phyloP scores from a whole-genome alignment of 2,888 invertebrate species.

The Leptogaster cylindrica region DNA sequence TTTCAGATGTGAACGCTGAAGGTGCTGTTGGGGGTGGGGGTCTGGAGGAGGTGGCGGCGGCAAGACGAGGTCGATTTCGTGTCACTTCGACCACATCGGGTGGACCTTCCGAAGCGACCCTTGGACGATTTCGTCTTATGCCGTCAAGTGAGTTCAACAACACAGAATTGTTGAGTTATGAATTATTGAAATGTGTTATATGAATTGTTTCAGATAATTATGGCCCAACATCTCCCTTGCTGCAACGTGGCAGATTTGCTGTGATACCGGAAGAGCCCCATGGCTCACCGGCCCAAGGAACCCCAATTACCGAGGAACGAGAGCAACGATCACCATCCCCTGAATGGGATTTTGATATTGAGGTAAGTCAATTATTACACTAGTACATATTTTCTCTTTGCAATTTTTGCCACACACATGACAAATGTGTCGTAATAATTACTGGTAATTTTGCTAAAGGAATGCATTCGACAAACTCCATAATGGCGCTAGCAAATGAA shows the following conservation, averaged over 20 bases:
- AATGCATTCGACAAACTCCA: too few relatives aligned
- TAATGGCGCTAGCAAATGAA: too few relatives aligned
- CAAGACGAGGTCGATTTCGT: conserved; percentile 65
- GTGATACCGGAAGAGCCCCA: conserved; percentile 64
- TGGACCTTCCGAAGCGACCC: conserved; percentile 61
- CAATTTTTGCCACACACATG: not conserved
- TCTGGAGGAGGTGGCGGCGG: conserved; percentile 57
- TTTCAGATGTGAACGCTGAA: conserved; percentile 50
- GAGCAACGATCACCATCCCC: conserved; percentile 60
- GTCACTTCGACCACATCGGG: conserved; percentile 62
- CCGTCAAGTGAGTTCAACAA: conserved; percentile 57
- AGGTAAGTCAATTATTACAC: conserved; percentile 51
- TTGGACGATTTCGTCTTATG: conserved; percentile 61
- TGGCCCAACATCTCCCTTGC: conserved; percentile 60
- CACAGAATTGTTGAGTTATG: not conserved
- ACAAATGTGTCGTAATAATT: not conserved
- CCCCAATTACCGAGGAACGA: conserved; percentile 51
- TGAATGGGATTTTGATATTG: conserved; percentile 63
- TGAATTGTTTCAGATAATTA: conserved; percentile 57
- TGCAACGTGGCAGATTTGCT: conserved; percentile 62
- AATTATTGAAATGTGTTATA: not conserved
- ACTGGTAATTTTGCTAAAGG: too few relatives aligned
- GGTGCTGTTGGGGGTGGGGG: conserved; percentile 51
- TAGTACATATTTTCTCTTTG: not conserved
- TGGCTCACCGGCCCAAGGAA: conserved; percentile 59